Percentiles rank a stretch among this genome's conserved stretches.
phyloP scores from a whole-genome alignment of 1,140 invertebrate genomes.

The Saccostrea glomerata region DNA sequence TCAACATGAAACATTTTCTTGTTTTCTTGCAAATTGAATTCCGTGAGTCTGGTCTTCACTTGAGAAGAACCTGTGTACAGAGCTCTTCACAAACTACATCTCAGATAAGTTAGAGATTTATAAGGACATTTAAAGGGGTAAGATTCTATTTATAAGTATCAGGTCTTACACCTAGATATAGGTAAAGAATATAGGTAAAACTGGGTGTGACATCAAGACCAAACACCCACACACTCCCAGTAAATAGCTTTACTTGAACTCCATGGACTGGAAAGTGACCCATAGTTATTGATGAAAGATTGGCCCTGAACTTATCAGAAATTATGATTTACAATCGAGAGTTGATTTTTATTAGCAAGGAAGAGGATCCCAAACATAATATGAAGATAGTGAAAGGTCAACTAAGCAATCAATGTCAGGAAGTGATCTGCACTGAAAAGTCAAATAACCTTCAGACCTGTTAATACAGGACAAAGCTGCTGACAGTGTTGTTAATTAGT shows the following conservation, averaged over 20 bases:
- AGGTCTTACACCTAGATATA: not conserved
- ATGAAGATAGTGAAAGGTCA: not conserved
- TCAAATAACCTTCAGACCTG: not conserved
- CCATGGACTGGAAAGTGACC: not conserved
- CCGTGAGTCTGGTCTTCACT: constrained; percentile 3
- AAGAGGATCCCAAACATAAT: not conserved
- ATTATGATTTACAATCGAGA: not conserved
- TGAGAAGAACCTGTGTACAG: not conserved
- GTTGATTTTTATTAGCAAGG: not conserved
- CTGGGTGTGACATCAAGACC: not conserved
- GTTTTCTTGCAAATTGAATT: not conserved
- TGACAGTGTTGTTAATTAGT: constrained; percentile 10
- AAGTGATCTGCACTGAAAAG: not conserved
- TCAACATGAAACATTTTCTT: not conserved
- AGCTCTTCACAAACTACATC: not conserved
- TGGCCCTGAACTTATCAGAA: not conserved
- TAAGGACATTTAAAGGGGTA: not conserved
- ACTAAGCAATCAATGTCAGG: not conserved
- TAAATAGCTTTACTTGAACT: not conserved
- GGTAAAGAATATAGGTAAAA: not conserved
- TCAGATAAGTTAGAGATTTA: not conserved
- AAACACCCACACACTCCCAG: not conserved
- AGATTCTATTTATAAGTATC: not conserved
- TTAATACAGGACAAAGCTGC: constrained; percentile 8
- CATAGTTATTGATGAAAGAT: not conserved